phyloP scores from a whole-genome alignment of 2,113 vertebrate species.

The Phycodurus eques region DNA sequence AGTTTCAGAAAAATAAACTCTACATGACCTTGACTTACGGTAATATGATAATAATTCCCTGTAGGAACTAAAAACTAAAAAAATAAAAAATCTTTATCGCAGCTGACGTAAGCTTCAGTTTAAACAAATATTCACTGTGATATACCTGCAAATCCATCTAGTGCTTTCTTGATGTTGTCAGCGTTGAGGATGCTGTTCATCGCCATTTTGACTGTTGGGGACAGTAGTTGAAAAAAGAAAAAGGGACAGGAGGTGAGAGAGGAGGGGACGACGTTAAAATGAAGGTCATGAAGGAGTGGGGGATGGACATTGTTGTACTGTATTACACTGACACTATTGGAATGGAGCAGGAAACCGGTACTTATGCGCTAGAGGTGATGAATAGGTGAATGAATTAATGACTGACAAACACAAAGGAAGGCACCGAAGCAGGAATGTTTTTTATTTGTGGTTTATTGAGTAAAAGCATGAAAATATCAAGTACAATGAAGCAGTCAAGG shows the following conservation, averaged over 20 bases:
- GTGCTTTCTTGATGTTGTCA: conserved; percentile 80
- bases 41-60: no score
- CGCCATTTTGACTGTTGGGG: conserved; percentile 64
- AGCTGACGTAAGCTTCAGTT: background rate
- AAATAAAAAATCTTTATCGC: no score
- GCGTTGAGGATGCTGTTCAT: conserved; percentile 78
- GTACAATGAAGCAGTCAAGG: background rate
- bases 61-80: no score
- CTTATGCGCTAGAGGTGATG: conserved; percentile 40
- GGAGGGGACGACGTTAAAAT: conserved; percentile 45
- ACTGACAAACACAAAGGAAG: conserved; percentile 8
- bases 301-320: conserved; percentile 30
- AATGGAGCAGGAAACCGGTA: conserved; percentile 57
- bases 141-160: conserved; percentile 78
- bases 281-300: conserved; percentile 38
- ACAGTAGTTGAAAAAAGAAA: background rate
- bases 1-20: background rate
- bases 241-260: background rate
- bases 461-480: background rate
- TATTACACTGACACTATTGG: conserved; percentile 46
- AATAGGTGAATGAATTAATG: conserved; percentile 41
- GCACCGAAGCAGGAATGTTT: background rate
- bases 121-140: background rate
- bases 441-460: background rate
- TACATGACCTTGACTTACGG: no score